These are phyloP conservation scores for Ganaspis sp. DNA, from an alignment of 1,140 invertebrate genomes.

Conservation along the genomic window DNA sequence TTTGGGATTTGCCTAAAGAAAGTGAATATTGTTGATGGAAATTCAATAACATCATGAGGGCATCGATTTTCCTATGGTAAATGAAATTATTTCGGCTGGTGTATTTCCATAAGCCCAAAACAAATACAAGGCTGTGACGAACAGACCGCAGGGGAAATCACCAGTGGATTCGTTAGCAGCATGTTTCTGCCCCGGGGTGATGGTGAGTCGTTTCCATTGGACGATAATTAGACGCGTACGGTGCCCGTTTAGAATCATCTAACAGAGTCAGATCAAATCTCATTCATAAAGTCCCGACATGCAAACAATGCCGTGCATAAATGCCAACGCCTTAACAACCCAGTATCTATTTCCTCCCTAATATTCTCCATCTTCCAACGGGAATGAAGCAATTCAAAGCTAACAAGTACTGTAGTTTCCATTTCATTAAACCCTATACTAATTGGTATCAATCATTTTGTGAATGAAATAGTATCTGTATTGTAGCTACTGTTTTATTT, in stretches of 20 bases:
- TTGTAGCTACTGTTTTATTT: not conserved
- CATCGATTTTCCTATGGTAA: slow-evolving; percentile 51
- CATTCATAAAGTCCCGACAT: slow-evolving; percentile 44
- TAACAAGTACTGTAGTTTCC: slow-evolving; percentile 2
- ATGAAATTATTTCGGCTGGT: slow-evolving; percentile 62
- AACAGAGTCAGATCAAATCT: slow-evolving; percentile 49
- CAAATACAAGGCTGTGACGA: slow-evolving; percentile 52
- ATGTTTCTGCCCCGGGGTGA: slow-evolving; percentile 40
- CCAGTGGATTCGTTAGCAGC: slow-evolving; percentile 56
- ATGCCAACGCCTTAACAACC: slow-evolving; percentile 3
- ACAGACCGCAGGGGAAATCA: slow-evolving; percentile 61
- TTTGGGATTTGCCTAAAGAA: not conserved
- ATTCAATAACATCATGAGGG: slow-evolving; percentile 44
- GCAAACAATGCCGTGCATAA: not conserved
- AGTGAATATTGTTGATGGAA: not conserved
- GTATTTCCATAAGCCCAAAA: slow-evolving; percentile 64
- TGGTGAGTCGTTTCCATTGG: slow-evolving; percentile 47
- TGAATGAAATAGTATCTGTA: not conserved
- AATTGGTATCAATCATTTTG: slow-evolving; percentile 6
- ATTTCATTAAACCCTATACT: not conserved
- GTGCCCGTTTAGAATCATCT: slow-evolving; percentile 32
- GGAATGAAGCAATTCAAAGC: not conserved
- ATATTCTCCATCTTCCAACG: not conserved
- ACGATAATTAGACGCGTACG: slow-evolving; percentile 55
- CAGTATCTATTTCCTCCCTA: slow-evolving; percentile 15